Conservation (phyloP, 2,113 vertebrate species). For the Rhegmatorhina hoffmannsi region DNA sequence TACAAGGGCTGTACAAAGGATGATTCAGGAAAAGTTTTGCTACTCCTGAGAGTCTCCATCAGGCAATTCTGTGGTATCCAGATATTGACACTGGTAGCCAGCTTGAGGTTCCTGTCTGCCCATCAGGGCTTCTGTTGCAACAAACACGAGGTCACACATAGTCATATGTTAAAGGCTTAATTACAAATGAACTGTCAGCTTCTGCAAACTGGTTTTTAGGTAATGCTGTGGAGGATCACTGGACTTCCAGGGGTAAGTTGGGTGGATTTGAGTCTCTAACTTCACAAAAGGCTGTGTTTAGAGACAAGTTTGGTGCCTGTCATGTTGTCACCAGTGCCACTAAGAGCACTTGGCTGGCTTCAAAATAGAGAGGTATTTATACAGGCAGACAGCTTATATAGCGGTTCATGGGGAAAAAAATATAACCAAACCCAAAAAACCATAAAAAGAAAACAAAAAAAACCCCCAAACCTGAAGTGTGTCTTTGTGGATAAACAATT, state of each 20-base stretch:
- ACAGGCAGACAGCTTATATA: neutral
- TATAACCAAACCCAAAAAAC: neutral
- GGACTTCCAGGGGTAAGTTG: neutral
- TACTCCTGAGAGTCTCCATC: neutral
- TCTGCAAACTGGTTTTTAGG: conserved; percentile 2
- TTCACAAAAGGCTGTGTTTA: conserved; percentile 24
- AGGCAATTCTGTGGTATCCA: neutral
- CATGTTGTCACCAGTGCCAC: neutral
- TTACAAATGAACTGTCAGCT: conserved; percentile 2
- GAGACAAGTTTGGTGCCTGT: neutral
- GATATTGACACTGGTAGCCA: neutral
- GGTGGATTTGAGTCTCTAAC: neutral
- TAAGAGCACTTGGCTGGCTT: neutral
- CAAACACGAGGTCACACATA: neutral
- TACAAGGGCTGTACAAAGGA: neutral
- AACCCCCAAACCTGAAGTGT: neutral
- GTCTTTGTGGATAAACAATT: neutral
- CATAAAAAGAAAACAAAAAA: neutral
- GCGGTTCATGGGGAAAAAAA: neutral
- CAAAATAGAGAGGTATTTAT: neutral
- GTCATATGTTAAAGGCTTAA: conserved; percentile 7
- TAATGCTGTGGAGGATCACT: neutral
- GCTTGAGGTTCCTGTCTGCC: neutral
- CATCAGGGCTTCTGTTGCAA: neutral
- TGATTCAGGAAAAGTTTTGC: conserved; percentile 37